A percentile compares a stretch with the other conserved stretches of the same genome.
Evolutionary conservation across 2,888 invertebrate species (phyloP).

Genomic region (Zhuqinia jingwanae): DNA sequence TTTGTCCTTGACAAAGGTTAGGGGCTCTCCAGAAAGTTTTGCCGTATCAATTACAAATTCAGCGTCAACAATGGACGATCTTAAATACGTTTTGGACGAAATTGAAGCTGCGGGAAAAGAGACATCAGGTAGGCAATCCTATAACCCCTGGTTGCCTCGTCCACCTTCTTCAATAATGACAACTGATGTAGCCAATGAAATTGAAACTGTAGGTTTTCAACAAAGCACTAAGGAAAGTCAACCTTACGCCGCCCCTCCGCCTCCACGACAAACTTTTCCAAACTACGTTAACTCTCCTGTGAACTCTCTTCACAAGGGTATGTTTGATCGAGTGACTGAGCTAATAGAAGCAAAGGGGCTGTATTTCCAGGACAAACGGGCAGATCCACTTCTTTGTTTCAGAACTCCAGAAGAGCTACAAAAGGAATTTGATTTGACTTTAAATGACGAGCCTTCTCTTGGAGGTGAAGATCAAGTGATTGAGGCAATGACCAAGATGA

Average conservation of each 20-base stretch:
- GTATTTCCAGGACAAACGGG: constrained; percentile 47
- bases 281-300: constrained; percentile 17
- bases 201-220: neutral
- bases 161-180: neutral
- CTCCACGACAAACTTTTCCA: constrained; percentile 9
- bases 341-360: constrained; percentile 34
- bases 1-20: constrained; percentile 21
- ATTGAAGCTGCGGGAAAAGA: constrained; percentile 56
- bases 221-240: neutral
- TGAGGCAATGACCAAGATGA: constrained; percentile 22
- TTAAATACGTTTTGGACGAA: constrained; percentile 61
- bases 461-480: constrained; percentile 34
- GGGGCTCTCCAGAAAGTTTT: constrained; percentile 43
- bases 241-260: constrained; percentile 9
- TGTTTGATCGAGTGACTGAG: constrained; percentile 3
- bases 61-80: constrained; percentile 43
- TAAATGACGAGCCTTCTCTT: constrained; percentile 33
- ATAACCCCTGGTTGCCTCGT: constrained; percentile 39
- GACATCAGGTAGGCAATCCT: neutral
- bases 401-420: constrained; percentile 15
- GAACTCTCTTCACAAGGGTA: neutral
- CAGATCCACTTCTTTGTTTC: constrained; percentile 32
- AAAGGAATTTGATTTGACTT: constrained; percentile 43
- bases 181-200: neutral
- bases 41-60: constrained; percentile 61